A percentile compares a stretch with the other conserved stretches of the same genome.
These are phyloP conservation scores for Mnemiopsis leidyi DNA, from an alignment of 37 sponge, comb jelly and placozoan species.

Conservation along the genomic window DNA sequence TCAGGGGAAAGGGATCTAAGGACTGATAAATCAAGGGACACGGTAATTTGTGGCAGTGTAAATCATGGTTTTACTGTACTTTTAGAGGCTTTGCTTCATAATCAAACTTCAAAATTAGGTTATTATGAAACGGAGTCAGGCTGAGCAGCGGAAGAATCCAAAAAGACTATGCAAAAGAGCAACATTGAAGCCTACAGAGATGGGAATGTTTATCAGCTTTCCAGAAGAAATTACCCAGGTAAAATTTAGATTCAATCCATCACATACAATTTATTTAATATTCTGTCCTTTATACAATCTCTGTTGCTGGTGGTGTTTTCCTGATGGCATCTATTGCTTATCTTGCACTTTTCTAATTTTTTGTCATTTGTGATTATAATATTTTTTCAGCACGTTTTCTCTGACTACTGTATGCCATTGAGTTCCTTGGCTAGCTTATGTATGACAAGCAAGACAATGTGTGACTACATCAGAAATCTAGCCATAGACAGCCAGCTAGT, in stretches of 20 bases:
- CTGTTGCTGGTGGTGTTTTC: neutral
- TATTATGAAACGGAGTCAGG: conserved; percentile 7
- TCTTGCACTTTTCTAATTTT: neutral
- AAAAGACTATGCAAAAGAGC: conserved; percentile 13
- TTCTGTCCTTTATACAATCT: neutral
- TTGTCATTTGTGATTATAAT: neutral
- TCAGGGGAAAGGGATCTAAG: no score
- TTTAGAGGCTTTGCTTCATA: neutral
- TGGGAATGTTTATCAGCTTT: conserved; percentile 6
- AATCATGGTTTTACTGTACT: neutral
- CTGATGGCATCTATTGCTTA: neutral
- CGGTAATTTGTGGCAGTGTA: no score
- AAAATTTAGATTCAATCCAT: neutral
- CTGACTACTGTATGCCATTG: conserved; percentile 16
- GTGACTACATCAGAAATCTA: conserved; percentile 14
- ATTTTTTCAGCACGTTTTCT: conserved; percentile 11
- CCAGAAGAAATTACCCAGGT: conserved; percentile 45
- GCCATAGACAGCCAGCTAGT: conserved; percentile 59
- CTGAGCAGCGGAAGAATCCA: neutral
- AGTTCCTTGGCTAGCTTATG: neutral
- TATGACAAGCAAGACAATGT: conserved; percentile 21
- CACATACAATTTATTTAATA: neutral
- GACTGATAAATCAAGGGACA: no score
- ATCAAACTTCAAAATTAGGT: neutral
- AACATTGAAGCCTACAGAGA: neutral